phyloP scores from a whole-genome alignment of 2,113 vertebrate genomes.

The Pomatostomus ruficeps region DNA sequence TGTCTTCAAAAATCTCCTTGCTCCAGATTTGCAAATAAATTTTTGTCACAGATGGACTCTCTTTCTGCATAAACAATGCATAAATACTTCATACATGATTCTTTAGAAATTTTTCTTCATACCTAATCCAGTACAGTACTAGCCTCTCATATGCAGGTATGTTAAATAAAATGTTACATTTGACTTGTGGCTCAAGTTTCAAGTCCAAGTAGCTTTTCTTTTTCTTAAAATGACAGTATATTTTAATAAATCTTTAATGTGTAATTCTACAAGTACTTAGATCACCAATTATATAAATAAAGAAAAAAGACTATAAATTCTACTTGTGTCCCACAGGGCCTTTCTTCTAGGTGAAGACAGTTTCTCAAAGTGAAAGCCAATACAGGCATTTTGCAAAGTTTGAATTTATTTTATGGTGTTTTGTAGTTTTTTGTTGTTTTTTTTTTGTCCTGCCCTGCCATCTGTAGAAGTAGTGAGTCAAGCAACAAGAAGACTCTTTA shows the following conservation, averaged over 20 bases:
- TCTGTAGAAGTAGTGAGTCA: neutral
- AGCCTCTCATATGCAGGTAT: neutral
- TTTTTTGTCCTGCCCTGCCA: neutral
- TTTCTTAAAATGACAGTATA: neutral
- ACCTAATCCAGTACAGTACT: neutral
- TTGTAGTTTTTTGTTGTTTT: neutral
- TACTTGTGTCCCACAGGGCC: neutral
- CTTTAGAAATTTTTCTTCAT: neutral
- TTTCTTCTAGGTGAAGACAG: neutral
- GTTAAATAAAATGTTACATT: neutral
- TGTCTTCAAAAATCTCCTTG: neutral
- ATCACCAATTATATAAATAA: neutral
- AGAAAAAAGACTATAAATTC: neutral
- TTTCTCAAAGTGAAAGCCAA: neutral
- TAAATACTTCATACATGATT: neutral
- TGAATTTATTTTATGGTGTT: neutral
- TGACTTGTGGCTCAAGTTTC: neutral
- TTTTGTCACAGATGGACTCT: neutral
- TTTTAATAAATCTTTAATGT: neutral
- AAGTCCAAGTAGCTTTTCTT: neutral
- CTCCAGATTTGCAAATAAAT: neutral
- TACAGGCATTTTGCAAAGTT: neutral
- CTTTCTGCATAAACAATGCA: neutral
- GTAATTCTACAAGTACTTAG: neutral
- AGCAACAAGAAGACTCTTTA: neutral